Percentiles rank a stretch among this genome's conserved stretches.
phyloP scores from a whole-genome alignment of 2,888 invertebrate species.

The Hybos culiciformis region DNA sequence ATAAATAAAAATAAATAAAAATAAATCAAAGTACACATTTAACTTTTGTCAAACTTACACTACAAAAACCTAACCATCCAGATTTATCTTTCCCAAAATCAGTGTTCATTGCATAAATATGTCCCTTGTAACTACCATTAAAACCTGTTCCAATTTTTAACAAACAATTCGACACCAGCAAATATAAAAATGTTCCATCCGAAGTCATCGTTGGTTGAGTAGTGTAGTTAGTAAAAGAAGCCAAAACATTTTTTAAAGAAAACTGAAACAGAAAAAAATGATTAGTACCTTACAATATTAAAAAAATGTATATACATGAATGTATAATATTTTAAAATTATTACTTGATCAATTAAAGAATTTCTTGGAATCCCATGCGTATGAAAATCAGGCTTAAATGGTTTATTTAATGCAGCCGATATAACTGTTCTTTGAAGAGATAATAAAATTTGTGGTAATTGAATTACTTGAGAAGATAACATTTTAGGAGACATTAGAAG shows the following conservation, averaged over 20 bases:
- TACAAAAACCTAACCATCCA: constrained; percentile 78
- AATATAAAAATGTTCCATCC: constrained; percentile 81
- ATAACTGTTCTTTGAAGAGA: constrained; percentile 80
- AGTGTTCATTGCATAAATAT: constrained; percentile 69
- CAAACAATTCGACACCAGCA: constrained; percentile 71
- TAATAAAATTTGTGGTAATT: constrained; percentile 72
- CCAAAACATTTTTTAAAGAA: constrained; percentile 26
- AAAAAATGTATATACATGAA: constrained; percentile 29
- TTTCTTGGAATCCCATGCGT: constrained; percentile 73
- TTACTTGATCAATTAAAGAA: constrained; percentile 50
- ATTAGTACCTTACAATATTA: constrained; percentile 15
- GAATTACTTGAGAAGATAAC: constrained; percentile 65
- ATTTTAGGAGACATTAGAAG: constrained; percentile 72
- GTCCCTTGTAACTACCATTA: constrained; percentile 84
- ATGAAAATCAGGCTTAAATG: constrained; percentile 76
- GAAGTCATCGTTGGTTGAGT: constrained; percentile 55
- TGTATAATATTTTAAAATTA: constrained; percentile 41
- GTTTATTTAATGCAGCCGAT: constrained; percentile 72
- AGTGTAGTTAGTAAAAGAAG: constrained; percentile 40
- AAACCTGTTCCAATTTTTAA: constrained; percentile 92
- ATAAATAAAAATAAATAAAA: constrained; percentile 3
- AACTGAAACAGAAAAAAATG: constrained; percentile 20
- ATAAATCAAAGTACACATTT: too few species aligned
- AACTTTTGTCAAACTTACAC: constrained; percentile 40
- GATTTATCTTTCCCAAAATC: constrained; percentile 68